A percentile compares a stretch with the other conserved stretches of the same genome.
phyloP scores from a whole-genome alignment of 2,797 vertebrate genomes.

The Pterois miles region DNA sequence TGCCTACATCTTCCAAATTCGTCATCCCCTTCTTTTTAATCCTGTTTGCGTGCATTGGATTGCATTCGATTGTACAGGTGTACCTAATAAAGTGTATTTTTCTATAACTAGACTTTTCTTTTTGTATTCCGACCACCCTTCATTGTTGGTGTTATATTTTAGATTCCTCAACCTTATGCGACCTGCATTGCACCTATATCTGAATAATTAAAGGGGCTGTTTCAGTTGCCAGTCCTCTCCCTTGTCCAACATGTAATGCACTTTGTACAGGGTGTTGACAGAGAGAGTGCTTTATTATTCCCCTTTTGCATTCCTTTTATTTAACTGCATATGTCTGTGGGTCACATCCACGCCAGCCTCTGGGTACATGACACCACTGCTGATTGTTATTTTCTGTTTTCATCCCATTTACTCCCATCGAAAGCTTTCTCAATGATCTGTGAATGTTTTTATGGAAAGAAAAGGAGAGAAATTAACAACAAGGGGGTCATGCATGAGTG shows the following conservation, averaged over 20 bases:
- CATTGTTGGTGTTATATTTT: constrained; percentile 9
- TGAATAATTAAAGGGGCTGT: constrained; percentile 80
- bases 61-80: background rate
- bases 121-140: background rate
- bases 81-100: background rate
- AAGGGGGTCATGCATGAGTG: background rate
- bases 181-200: constrained; percentile 40
- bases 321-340: background rate
- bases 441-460: background rate
- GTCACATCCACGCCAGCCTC: background rate
- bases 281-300: constrained; percentile 24
- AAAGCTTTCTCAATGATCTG: background rate
- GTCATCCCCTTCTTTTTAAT: background rate
- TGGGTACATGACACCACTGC: background rate
- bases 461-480: background rate
- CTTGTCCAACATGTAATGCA: constrained; percentile 56
- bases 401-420: background rate
- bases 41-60: no score
- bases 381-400: constrained; percentile 9
- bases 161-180: background rate
- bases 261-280: constrained; percentile 53
- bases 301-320: background rate
- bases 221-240: constrained; percentile 65
- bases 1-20: background rate
- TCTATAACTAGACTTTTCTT: background rate